Evolutionary conservation across 2,888 invertebrate genomes (phyloP), one percentile per base, ranked within the genome.

Genomic region (Galerucella pusilla): DNA sequence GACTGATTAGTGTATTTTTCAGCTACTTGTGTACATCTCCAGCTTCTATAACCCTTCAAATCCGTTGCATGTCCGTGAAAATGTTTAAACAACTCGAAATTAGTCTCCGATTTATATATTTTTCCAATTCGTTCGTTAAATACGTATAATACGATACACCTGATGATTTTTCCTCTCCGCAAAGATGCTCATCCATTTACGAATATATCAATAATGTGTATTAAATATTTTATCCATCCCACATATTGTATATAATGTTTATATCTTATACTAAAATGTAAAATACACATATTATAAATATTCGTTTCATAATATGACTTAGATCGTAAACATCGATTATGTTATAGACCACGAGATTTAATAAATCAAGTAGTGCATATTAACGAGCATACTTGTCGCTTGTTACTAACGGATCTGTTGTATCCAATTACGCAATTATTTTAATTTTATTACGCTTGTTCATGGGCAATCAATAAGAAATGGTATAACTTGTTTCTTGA

Each of bases 271-370:
- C 20, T 57, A 57, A 57, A 57, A 57, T 57, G 11, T 57, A 57
- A 57, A 57, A 20, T 16, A 16, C 16, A 11, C n/a, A 42, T 65
- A 16, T 42, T 45, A 45, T 2, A 45, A n/a, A 45, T 28, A 16
- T 49, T 9, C 46, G 46, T 49, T 65, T 65, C 65, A 64, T 65
- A 65, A 42, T 35, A 42, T 45, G 16, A 65, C 46, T 49, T 35
- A 65, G 65, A 65, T 65, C 49, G 12, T 65, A 65, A 45, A 65
- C 25, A 65, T 45, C 14, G 65, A 65, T 65, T 65, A 65, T 45
- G 64, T 64, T 64, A 16, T 35, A 64, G 45, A 35, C 35, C 64
- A 45, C 12, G 65, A 57, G 57, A 57, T 57, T 57, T 20, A 57
- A 57, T 57, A 57, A 10, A 57, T 20, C 20, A 16, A 57, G 20